Conservation (phyloP, 2,113 vertebrate species). For the Addax nasomaculatus region DNA sequence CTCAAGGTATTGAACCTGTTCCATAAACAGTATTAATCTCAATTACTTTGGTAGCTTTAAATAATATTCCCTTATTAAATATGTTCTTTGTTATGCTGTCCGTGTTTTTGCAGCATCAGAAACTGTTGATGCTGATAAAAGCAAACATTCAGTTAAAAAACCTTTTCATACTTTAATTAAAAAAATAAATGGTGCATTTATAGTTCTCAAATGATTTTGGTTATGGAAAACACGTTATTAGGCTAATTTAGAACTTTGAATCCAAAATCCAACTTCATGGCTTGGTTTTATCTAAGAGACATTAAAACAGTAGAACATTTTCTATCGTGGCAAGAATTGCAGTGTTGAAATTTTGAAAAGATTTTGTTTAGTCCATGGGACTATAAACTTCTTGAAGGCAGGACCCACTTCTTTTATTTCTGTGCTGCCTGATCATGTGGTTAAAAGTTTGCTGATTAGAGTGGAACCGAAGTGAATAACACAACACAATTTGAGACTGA, state of each 20-base stretch:
- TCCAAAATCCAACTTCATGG: background rate
- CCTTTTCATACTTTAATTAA: conserved; percentile 16
- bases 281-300: conserved; percentile 3
- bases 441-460: background rate
- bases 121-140: conserved; percentile 20
- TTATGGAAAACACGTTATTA: background rate
- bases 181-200: background rate
- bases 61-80: conserved; percentile 40
- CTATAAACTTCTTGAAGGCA: background rate
- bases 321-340: background rate
- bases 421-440: background rate
- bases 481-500: background rate
- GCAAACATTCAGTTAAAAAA: conserved; percentile 13
- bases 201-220: background rate
- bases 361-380: background rate
- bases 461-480: background rate
- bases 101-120: conserved; percentile 13
- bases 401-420: background rate
- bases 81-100: conserved; percentile 38
- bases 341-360: background rate
- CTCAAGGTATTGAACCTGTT: conserved; percentile 24
- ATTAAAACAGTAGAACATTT: background rate
- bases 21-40: conserved; percentile 54
- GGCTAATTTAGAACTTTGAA: conserved; percentile 2
- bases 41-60: conserved; percentile 61